phyloP scores from a whole-genome alignment of 2,888 invertebrate genomes.

The Sialis lutaria region DNA sequence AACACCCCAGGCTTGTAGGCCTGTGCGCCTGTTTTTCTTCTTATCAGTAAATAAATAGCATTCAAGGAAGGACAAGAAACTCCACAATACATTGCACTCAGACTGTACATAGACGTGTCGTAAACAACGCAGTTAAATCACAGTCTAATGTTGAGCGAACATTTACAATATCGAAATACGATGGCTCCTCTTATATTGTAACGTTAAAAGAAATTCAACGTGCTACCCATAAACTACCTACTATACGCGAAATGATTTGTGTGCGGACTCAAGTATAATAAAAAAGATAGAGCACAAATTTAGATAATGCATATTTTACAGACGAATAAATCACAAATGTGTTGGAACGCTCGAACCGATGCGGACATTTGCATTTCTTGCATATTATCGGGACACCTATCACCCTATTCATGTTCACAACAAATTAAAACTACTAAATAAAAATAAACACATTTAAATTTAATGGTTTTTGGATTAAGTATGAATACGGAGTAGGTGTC shows the following conservation, averaged over 20 bases:
- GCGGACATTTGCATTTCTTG: no score
- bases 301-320: conserved; percentile 28
- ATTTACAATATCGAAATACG: conserved; percentile 8
- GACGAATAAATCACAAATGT: conserved; percentile 24
- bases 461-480: no score
- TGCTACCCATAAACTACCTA: conserved; percentile 8
- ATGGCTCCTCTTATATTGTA: conserved; percentile 3
- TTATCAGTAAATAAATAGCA: conserved; percentile 6
- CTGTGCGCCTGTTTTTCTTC: conserved; percentile 3
- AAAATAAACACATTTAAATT: no score
- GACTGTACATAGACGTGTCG: not conserved
- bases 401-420: no score
- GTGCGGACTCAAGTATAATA: conserved; percentile 22
- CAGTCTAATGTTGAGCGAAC: conserved; percentile 6
- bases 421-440: no score
- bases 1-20: not conserved
- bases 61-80: not conserved
- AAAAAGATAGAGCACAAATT: conserved; percentile 27
- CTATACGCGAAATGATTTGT: conserved; percentile 20
- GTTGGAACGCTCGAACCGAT: conserved; percentile 9
- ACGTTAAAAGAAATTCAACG: conserved; percentile 8
- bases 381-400: no score
- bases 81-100: not conserved
- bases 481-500: no score
- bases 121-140: not conserved